Conservation (phyloP, 2,113 vertebrate species). For the Oryctolagus cuniculus region DNA sequence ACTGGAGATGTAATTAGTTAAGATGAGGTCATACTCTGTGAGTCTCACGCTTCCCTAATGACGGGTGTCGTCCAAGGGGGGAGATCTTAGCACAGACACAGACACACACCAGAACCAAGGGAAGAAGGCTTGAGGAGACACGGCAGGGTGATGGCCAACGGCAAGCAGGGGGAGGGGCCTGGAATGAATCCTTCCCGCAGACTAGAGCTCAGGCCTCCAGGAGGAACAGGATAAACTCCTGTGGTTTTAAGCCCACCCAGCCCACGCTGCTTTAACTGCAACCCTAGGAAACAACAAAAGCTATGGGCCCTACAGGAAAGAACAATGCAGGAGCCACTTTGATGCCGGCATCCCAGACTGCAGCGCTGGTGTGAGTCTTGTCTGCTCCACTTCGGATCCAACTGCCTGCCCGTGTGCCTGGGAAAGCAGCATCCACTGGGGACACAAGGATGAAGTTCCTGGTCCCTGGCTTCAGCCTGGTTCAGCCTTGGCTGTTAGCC, state of each 20-base stretch:
- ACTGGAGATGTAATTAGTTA: background rate
- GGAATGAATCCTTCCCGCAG: background rate
- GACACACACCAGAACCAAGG: background rate
- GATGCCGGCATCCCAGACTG: no score
- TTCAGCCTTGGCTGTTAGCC: no score
- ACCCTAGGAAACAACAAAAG: background rate
- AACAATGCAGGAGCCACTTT: no score
- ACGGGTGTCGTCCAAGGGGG: background rate
- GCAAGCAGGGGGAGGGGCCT: background rate
- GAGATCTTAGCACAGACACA: background rate
- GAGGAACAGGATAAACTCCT: background rate
- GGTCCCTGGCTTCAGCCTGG: no score
- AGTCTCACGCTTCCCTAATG: no score
- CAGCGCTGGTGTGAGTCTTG: no score
- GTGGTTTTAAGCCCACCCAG: background rate
- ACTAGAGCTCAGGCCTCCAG: background rate
- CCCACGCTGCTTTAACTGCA: no score
- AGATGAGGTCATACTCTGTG: background rate
- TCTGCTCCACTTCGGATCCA: no score
- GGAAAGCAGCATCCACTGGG: no score
- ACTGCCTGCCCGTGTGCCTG: no score
- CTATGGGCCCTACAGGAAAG: background rate
- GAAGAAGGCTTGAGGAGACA: background rate
- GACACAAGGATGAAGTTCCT: no score
- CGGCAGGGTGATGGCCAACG: rapidly evolving